These are phyloP conservation scores for Callosobruchus maculatus DNA, from an alignment of 2,888 invertebrate species.

Conservation along the genomic window DNA sequence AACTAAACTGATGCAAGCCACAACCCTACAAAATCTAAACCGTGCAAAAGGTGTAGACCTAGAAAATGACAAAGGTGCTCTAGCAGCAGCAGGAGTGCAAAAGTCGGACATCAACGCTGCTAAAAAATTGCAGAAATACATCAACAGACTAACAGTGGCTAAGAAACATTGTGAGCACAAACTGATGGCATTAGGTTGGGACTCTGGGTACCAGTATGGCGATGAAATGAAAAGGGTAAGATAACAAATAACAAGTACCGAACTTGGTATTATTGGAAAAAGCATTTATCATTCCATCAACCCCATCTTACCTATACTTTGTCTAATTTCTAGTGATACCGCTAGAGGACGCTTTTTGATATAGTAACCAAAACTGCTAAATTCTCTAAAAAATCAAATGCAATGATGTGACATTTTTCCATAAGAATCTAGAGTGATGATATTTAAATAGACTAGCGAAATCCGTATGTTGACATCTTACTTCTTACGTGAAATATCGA, in stretches of 20 bases:
- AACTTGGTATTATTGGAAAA: too few relatives aligned
- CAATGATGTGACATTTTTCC: too few relatives aligned
- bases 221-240: constrained; percentile 36
- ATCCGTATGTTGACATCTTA: too few relatives aligned
- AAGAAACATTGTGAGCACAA: constrained; percentile 79
- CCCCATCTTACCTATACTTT: too few relatives aligned
- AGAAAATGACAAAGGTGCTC: constrained; percentile 56
- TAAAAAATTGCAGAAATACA: constrained; percentile 78
- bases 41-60: constrained; percentile 75
- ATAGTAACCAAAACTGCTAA: too few relatives aligned
- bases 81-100: constrained; percentile 56
- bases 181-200: constrained; percentile 71
- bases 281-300: too few relatives aligned
- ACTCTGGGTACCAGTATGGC: constrained; percentile 55
- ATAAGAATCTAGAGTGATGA: too few relatives aligned
- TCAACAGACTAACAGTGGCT: constrained; percentile 76
- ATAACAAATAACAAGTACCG: constrained; percentile 1
- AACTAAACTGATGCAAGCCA: constrained; percentile 91
- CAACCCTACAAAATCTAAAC: constrained; percentile 85
- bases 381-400: too few relatives aligned
- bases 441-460: too few relatives aligned
- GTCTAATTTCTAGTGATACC: too few relatives aligned
- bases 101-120: constrained; percentile 79
- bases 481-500: too few relatives aligned
- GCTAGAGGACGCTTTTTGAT: too few relatives aligned